Base-by-base conservation (phyloP, 2,113 vertebrate genomes). In the Ardeotis arabs region DNA sequence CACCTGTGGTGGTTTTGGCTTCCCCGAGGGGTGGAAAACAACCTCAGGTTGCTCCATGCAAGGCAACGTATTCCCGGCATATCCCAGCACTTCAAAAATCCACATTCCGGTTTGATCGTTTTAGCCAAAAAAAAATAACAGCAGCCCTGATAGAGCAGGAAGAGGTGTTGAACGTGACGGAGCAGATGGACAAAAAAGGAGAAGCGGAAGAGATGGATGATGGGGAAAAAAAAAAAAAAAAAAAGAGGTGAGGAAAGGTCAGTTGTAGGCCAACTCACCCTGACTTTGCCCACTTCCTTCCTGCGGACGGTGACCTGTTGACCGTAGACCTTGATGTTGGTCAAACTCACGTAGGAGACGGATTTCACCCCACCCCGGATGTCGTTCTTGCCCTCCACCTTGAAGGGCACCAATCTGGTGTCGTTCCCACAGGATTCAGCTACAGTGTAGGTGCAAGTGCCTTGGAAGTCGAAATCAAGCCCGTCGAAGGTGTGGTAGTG, bases 331-430 rank as follows among this genome's bases (percentile, higher is more conserved):
- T 95, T 50, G 68, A 99, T 66, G 0, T 92, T 97, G 44, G 98
- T 97, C 6, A 97, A 88, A 31, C 96, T 97, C 64, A 98, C 98
- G 0, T 96, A 98, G 84, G 99, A 99, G 39, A 99, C 97, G 0
- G 97, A 74, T 5, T 84, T 89, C 1, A 96, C 97, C 81, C 90
- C 98, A 0, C 98, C 98, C 2, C 98, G 92, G 79, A 99, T 97
- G 58, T 98, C 97, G 0, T 99, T 99, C 94, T 98, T 98, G 91
- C 97, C 98, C 28, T 97, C 96, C 63, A 99, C 67, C 3, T 95
- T 97, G 93, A 99, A 99, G 31, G 98, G 98, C 6, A 95, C 98
- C 33, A 99, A 89, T 11, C 63, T 82, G 2, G 91, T 9, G 69
- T 98, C 88, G 0, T 93, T 87, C 0, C 98, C 98, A 2, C 98